phyloP scores from a whole-genome alignment of 2,797 vertebrate genomes.

The Cossypha niveicapilla region DNA sequence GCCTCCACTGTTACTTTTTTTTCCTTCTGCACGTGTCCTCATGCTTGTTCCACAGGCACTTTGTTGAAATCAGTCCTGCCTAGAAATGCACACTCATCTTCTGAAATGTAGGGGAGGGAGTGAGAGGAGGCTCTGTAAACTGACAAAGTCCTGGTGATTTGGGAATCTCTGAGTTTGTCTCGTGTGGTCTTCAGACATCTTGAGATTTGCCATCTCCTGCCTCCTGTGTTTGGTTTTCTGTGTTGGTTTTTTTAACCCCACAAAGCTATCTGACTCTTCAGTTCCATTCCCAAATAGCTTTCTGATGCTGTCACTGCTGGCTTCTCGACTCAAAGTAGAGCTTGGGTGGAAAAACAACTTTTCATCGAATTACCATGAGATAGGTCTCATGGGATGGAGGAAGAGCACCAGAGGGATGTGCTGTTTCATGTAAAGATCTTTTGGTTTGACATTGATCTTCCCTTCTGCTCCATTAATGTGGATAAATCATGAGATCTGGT shows the following conservation, averaged over 20 bases:
- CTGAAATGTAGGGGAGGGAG: not conserved
- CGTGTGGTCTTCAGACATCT: not conserved
- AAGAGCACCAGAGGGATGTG: not conserved
- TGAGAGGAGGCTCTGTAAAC: not conserved
- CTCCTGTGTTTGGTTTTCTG: not conserved
- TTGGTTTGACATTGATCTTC: not conserved
- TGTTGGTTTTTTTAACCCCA: not conserved
- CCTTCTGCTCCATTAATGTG: not conserved
- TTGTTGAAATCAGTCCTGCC: not conserved
- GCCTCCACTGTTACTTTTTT: not conserved
- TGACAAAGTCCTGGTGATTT: not conserved
- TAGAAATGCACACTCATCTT: not conserved
- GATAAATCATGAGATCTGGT: not conserved
- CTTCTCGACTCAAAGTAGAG: not conserved
- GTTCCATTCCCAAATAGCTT: slow-evolving; percentile 30
- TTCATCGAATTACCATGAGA: not conserved
- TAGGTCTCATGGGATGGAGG: not conserved
- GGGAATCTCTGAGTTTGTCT: not conserved
- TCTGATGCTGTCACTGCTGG: slow-evolving; percentile 40
- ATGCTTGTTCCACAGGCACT: not conserved
- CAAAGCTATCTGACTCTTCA: not conserved
- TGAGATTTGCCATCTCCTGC: not conserved
- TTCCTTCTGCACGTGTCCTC: not conserved
- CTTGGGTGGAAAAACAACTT: slow-evolving; percentile 31
- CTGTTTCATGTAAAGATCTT: not conserved